Base-by-base conservation (phyloP, 2,888 invertebrate genomes). In the Pollenia angustigena region DNA sequence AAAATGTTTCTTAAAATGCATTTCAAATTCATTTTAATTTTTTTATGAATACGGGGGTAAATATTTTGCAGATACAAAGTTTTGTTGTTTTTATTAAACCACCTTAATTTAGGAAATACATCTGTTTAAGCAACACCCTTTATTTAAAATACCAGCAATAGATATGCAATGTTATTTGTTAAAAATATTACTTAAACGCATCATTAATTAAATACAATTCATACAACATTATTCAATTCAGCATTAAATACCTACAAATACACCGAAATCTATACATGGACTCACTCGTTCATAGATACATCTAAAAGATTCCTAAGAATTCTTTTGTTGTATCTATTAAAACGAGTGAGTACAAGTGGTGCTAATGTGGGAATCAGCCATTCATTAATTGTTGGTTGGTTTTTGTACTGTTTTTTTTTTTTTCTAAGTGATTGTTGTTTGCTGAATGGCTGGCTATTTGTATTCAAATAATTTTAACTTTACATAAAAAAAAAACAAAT, bases 161-260 rank as follows among this genome's bases (percentile, higher is more conserved):
- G 16, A 46, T 40, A n/a, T 74, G 23, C 54, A 56, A 50, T 81
- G 12, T 48, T 75, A 66, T 74, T 69, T 75, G n/a, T 72, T 72
- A 46, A 74, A 64, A 72, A 68, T 68, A 85, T 66, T 72, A 60
- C 18, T 68, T 82, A 62, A 86, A 87, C 86, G 86, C 86, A 87
- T 84, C 86, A 84, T 87, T 87, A 87, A 83, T 87, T 87, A 71
- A 82, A 82, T 75, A 82, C 85, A 85, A 85, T 74, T 62, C 46
- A 48, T 66, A 71, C 71, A 85, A 16, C 64, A 80, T 52, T 9
- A 62, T 40, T 48, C 56, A 56, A 23, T 72, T 18, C 23, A 72
- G 72, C 72, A 66, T 66, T 79, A 66, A 68, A 81, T 74, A 50
- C 0, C 11, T 50, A 56, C 18, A 46, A 52, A 68, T 68, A 75